Evolutionary conservation across 1,140 invertebrate species (phyloP), one percentile per base, ranked within the genome.

Genomic region (Tetragonula clypearis): DNA sequence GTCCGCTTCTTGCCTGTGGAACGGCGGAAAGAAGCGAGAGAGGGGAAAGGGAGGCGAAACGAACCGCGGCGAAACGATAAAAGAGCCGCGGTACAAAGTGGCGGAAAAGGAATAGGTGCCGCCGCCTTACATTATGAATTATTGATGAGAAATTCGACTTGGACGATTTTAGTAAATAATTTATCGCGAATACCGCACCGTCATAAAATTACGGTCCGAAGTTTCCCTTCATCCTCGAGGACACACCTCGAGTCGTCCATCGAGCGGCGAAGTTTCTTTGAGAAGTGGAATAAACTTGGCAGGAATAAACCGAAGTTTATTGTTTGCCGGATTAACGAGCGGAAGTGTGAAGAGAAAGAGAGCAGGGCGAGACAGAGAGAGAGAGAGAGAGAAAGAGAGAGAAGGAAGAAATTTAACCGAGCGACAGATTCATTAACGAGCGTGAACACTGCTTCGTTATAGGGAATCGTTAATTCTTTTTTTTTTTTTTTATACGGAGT

Each of bases 121-220:
- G 21, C 21, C 41, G 80, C 21, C n/a, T 78, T 23, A 60, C 41
- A 53, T 65, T 56, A 84, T 84, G 82, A 84, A 84, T 84, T 78
- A 84, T 84, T 78, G 82, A 84, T 84, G 75, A 79, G 82, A 35
- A 79, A 79, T 84, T 79, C 82, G 68, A 84, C 55, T 79, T 55
- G 55, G 11, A 49, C 41, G 66, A 84, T 84, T 84, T 79, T 79
- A 53, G 76, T 84, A 84, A 84, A 84, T 79, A 72, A 84, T 84
- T 84, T 84, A 79, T 72, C 76, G 68, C 56, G 56, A 60, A 62
- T 60, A 72, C 76, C 26, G 21, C 69, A 72, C 76, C 26, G 21
- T 62, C 56, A 41, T 72, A 65, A 84, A 79, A 79, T 84, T 84
- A 79, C 79, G 41, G 41, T 41, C 56, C 56, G 9, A 60, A 55